phyloP scores from a whole-genome alignment of 2,797 vertebrate species.

The Bufotes viridis region DNA sequence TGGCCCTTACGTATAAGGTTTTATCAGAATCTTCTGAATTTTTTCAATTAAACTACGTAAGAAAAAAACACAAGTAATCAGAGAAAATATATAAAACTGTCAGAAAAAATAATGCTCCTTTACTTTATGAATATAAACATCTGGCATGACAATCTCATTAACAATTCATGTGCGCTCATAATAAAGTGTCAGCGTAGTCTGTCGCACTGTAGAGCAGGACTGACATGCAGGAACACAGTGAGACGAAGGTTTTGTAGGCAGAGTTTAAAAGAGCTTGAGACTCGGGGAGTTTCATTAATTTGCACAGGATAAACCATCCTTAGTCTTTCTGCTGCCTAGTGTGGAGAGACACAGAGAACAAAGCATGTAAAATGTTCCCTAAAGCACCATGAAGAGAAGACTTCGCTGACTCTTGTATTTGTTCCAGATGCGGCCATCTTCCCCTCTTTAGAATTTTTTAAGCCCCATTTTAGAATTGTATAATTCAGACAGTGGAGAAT shows the following conservation, averaged over 20 bases:
- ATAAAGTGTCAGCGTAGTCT: conserved; percentile 40
- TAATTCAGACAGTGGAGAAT: background rate
- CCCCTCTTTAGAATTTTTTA: conserved; percentile 15
- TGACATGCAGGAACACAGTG: conserved; percentile 23
- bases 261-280: conserved; percentile 33
- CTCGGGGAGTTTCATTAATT: conserved; percentile 27
- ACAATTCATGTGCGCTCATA: conserved; percentile 35
- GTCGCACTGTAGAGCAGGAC: conserved; percentile 31
- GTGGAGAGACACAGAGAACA: conserved; percentile 2
- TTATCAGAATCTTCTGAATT: conserved; percentile 5
- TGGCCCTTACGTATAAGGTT: background rate
- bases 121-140: conserved; percentile 42
- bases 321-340: conserved; percentile 18
- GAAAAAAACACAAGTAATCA: conserved; percentile 31
- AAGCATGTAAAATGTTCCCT: conserved; percentile 26
- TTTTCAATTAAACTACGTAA: conserved; percentile 28
- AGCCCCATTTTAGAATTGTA: conserved; percentile 1
- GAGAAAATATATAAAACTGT: conserved; percentile 41
- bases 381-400: conserved; percentile 35
- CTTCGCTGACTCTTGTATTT: conserved; percentile 36
- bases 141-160: conserved; percentile 42
- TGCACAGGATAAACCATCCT: conserved; percentile 14
- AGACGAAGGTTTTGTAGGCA: background rate
- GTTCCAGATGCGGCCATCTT: conserved; percentile 44
- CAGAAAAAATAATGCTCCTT: conserved; percentile 40